These are phyloP conservation scores for Druceiella hillmani DNA, from an alignment of 2,888 invertebrate species.

Conservation along the genomic window DNA sequence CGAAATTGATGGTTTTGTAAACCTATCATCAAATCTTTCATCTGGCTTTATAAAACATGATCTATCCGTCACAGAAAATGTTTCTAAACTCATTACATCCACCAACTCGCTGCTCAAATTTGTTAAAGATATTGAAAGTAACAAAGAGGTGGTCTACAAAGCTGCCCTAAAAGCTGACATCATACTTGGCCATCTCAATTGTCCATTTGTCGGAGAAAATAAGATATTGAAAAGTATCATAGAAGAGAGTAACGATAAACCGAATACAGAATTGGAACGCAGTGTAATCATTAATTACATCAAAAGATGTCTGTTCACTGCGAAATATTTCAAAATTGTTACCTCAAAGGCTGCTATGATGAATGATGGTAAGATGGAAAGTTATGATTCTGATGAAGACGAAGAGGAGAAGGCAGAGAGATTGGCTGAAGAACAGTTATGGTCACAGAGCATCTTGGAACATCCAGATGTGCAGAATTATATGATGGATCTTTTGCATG, in stretches of 20 bases:
- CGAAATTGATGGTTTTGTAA: too few species aligned
- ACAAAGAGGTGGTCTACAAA: too few species aligned
- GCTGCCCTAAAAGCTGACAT: too few species aligned
- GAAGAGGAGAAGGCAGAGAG: constrained; percentile 20
- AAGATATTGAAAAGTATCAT: background rate
- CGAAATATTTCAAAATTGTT: constrained; percentile 8
- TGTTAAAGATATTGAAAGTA: too few species aligned
- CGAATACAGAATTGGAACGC: background rate
- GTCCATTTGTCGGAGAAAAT: background rate
- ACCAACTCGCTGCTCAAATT: too few species aligned
- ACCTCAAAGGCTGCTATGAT: too few species aligned
- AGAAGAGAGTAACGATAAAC: background rate
- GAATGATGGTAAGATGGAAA: constrained; percentile 22
- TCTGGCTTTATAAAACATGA: too few species aligned
- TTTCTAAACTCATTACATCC: too few species aligned
- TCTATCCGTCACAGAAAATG: too few species aligned
- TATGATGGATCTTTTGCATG: constrained; percentile 32
- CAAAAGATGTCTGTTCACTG: background rate
- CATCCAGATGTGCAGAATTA: constrained; percentile 29
- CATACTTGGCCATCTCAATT: background rate
- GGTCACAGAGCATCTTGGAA: too few species aligned
- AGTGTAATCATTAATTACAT: background rate
- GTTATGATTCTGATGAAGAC: constrained; percentile 26
- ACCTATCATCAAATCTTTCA: too few species aligned
- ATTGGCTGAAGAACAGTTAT: too few species aligned